These are phyloP conservation scores for Harpalus rubripes DNA, from an alignment of 2,888 invertebrate genomes.

Conservation along the genomic window DNA sequence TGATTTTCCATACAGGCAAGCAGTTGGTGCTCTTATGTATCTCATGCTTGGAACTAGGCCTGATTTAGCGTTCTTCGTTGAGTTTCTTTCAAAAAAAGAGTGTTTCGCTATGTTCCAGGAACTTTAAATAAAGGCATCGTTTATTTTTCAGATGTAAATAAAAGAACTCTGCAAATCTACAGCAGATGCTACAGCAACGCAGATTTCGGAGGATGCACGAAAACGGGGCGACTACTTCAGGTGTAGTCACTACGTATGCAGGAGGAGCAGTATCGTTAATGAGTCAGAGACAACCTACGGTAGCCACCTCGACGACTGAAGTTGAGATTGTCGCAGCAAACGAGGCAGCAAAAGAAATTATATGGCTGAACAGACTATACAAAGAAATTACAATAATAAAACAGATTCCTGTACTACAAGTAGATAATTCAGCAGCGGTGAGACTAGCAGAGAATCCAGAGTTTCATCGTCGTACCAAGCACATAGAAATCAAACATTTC, in stretches of 20 bases:
- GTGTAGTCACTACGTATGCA: conserved; percentile 68
- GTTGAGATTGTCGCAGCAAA: conserved; percentile 72
- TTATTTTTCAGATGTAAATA: conserved; percentile 3
- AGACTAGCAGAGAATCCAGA: conserved; percentile 71
- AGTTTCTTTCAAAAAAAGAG: conserved; percentile 71
- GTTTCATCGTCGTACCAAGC: conserved; percentile 72
- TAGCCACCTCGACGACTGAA: conserved; percentile 70
- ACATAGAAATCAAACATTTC: conserved; percentile 71
- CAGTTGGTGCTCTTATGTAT: conserved; percentile 72
- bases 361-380: conserved; percentile 71
- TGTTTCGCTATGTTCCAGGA: conserved; percentile 71
- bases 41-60: conserved; percentile 71
- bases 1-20: conserved; percentile 69
- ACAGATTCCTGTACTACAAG: conserved; percentile 68
- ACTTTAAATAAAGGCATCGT: conserved; percentile 70
- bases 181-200: conserved; percentile 73
- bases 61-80: conserved; percentile 71
- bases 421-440: conserved; percentile 70
- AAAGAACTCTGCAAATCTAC: conserved; percentile 69
- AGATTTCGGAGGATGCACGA: conserved; percentile 72
- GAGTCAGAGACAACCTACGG: conserved; percentile 68
- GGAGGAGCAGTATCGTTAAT: conserved; percentile 71
- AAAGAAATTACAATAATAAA: conserved; percentile 68
- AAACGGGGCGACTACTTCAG: conserved; percentile 71
- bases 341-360: conserved; percentile 71